Percentiles rank a stretch among this genome's conserved stretches.
Conservation (phyloP, 2,888 invertebrate species). For the Yponomeuta sedellus region DNA sequence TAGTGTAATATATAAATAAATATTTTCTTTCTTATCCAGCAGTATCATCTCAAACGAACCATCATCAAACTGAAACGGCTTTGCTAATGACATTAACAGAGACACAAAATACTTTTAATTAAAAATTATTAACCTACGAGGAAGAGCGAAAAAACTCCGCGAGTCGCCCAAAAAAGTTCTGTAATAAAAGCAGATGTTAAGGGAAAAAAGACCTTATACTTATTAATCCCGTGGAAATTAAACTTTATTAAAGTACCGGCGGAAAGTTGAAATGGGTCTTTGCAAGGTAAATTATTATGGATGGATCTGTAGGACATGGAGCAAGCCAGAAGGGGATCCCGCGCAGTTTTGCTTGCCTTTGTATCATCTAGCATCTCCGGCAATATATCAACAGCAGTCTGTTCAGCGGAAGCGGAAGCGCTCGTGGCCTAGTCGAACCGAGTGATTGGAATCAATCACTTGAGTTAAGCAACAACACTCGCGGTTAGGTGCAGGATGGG, state of each 20-base stretch:
- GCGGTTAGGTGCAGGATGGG: too few relatives aligned
- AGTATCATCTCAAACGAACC: background rate
- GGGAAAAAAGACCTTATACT: conserved; percentile 16
- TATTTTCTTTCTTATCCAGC: background rate
- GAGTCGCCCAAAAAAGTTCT: background rate
- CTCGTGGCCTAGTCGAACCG: too few relatives aligned
- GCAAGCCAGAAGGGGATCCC: background rate
- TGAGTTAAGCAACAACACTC: too few relatives aligned
- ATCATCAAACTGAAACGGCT: background rate
- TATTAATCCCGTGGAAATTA: conserved; percentile 21
- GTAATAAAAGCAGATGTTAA: conserved; percentile 14
- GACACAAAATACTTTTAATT: background rate
- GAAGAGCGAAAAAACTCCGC: background rate
- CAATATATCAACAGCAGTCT: too few relatives aligned
- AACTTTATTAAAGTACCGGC: conserved; percentile 18
- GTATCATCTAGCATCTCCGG: too few relatives aligned
- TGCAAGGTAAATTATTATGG: conserved; percentile 11
- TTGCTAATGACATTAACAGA: background rate
- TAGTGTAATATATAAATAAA: too few relatives aligned
- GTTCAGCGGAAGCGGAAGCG: too few relatives aligned
- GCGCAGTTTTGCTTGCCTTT: too few relatives aligned
- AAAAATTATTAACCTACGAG: background rate
- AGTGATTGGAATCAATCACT: too few relatives aligned
- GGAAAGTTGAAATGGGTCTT: conserved; percentile 20
- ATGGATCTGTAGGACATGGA: background rate